Evolutionary conservation across 1,140 invertebrate species (phyloP).

Genomic region (Cherax quadricarinatus): DNA sequence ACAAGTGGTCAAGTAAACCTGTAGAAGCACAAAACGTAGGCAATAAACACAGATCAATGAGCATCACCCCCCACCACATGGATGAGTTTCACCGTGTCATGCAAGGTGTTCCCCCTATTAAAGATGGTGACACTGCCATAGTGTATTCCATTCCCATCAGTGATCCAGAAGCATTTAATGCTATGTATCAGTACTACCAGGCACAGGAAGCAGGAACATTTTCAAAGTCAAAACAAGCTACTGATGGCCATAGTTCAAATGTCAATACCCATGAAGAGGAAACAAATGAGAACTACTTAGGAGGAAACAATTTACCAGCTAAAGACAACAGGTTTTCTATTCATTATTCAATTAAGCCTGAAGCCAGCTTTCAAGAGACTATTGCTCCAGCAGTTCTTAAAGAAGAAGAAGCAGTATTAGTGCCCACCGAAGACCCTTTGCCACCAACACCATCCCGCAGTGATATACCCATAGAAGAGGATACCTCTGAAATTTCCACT

Average conservation of each 20-base stretch:
- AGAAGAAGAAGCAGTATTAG: conserved; percentile 46
- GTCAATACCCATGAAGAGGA: conserved; percentile 27
- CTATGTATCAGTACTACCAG: conserved; percentile 64
- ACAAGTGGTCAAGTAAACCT: conserved; percentile 41
- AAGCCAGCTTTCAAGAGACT: conserved; percentile 25
- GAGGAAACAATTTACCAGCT: background rate
- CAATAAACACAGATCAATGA: conserved; percentile 17
- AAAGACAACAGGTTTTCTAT: conserved; percentile 3
- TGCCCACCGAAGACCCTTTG: conserved; percentile 56
- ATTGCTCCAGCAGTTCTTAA: conserved; percentile 33
- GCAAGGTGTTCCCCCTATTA: conserved; percentile 21
- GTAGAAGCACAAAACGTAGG: background rate
- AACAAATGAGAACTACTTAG: conserved; percentile 44
- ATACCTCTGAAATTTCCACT: background rate
- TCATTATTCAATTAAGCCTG: background rate
- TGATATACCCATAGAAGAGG: conserved; percentile 31
- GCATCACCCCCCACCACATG: conserved; percentile 49
- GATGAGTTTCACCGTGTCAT: conserved; percentile 59
- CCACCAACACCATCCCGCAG: conserved; percentile 56
- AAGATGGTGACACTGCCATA: conserved; percentile 49
- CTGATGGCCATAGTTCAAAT: background rate
- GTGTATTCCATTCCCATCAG: conserved; percentile 65
- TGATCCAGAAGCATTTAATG: conserved; percentile 53
- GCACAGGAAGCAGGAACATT: background rate
- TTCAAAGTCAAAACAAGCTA: background rate